A percentile compares a stretch with the other conserved stretches of the same genome.
Conservation (phyloP, 2,113 vertebrate species). For the Nanorana parkeri region DNA sequence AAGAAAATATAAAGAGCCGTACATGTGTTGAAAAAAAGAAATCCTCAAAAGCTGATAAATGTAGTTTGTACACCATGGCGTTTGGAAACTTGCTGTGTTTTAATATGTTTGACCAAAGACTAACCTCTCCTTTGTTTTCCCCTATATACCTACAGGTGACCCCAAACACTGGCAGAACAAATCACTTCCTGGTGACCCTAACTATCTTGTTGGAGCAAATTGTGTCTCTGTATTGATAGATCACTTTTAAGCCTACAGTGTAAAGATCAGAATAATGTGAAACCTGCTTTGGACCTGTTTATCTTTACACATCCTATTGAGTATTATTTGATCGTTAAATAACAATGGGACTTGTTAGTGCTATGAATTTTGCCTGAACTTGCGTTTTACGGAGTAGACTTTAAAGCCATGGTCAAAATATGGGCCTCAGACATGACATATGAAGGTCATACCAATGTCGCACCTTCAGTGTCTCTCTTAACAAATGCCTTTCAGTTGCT, state of each 20-base stretch:
- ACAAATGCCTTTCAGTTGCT: constrained; percentile 53
- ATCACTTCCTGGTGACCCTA: constrained; percentile 97
- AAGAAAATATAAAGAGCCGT: background rate
- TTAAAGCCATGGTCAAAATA: constrained; percentile 79
- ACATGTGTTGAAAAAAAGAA: constrained; percentile 32
- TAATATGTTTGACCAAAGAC: constrained; percentile 49
- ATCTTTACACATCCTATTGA: constrained; percentile 65
- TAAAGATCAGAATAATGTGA: constrained; percentile 85
- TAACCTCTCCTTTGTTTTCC: background rate
- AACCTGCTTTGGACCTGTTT: constrained; percentile 73
- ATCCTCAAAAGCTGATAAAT: constrained; percentile 17
- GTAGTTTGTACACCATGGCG: background rate
- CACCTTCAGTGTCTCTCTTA: constrained; percentile 69
- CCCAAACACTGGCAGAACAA: constrained; percentile 99
- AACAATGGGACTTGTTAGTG: constrained; percentile 67
- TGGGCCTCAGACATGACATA: constrained; percentile 73
- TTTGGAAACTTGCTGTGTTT: constrained; percentile 52
- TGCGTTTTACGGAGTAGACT: constrained; percentile 78
- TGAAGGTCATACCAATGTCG: constrained; percentile 61
- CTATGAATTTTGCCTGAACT: constrained; percentile 71
- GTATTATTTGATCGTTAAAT: constrained; percentile 78
- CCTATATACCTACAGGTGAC: constrained; percentile 81
- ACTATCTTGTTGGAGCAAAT: constrained; percentile 99
- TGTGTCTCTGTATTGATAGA: constrained; percentile 99
- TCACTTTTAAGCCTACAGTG: constrained; percentile 92